Percentiles rank a stretch among this genome's conserved stretches.
phyloP scores from a whole-genome alignment of 2,888 invertebrate species.

The Choristoneura rosaceana region DNA sequence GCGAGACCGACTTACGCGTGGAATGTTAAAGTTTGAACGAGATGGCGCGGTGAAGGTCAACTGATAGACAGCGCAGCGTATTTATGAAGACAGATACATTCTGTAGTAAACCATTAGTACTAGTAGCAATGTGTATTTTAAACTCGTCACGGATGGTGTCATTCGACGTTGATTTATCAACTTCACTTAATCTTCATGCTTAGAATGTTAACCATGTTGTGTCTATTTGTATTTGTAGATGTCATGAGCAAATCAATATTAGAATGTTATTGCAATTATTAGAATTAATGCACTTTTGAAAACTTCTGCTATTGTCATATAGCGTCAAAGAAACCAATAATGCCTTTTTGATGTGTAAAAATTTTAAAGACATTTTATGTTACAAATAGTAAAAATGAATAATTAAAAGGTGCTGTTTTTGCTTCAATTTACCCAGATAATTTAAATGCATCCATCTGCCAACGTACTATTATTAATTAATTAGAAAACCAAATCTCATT shows the following conservation, averaged over 20 bases:
- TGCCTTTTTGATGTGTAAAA: background rate
- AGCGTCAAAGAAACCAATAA: background rate
- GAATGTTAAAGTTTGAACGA: slow-evolving; percentile 74
- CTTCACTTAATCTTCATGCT: slow-evolving; percentile 4
- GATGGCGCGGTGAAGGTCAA: slow-evolving; percentile 79
- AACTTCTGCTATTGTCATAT: background rate
- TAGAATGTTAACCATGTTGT: background rate
- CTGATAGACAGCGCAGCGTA: slow-evolving; percentile 74
- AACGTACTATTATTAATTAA: too few species aligned
- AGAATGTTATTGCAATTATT: background rate
- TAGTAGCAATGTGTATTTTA: slow-evolving; percentile 26
- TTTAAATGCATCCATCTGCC: too few species aligned
- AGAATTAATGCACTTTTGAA: background rate
- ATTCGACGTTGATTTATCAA: slow-evolving; percentile 16
- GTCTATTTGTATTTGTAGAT: background rate
- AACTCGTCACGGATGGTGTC: slow-evolving; percentile 8
- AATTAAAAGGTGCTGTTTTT: too few species aligned
- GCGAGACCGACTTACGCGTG: slow-evolving; percentile 67
- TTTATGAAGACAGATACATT: slow-evolving; percentile 53
- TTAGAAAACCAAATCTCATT: too few species aligned
- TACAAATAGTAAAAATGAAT: too few species aligned
- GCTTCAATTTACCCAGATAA: too few species aligned
- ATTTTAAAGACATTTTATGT: too few species aligned
- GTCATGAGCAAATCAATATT: background rate
- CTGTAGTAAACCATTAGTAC: slow-evolving; percentile 19